A percentile compares a stretch with the other conserved stretches of the same genome.
These are phyloP conservation scores for Buceros bicornis DNA, from an alignment of 2,797 vertebrate species.

Conservation along the genomic window DNA sequence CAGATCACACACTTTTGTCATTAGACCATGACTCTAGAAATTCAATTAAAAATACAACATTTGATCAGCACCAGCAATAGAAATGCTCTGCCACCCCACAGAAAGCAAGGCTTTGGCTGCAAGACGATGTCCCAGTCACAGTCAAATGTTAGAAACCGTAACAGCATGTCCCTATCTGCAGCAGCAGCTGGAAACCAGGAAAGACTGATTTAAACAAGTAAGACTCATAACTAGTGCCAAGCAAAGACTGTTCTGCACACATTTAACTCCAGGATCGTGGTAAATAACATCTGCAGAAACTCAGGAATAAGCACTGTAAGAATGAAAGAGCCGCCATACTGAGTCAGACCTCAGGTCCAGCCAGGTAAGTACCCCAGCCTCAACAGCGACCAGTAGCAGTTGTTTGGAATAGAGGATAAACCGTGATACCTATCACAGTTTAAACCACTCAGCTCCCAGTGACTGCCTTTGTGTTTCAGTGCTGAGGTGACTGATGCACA, in stretches of 20 bases:
- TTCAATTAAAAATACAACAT: constrained; percentile 10
- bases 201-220: not conserved
- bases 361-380: not conserved
- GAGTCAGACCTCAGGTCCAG: not conserved
- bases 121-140: not conserved
- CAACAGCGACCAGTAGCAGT: not conserved
- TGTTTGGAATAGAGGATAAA: not conserved
- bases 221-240: not conserved
- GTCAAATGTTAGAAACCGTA: not conserved
- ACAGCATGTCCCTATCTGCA: not conserved
- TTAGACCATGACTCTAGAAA: not conserved
- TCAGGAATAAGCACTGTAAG: not conserved
- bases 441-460: not conserved
- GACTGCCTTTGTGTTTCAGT: not conserved
- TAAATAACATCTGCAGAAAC: not conserved
- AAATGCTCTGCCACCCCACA: not conserved
- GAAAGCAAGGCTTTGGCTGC: constrained; percentile 10
- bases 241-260: not conserved
- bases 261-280: not conserved
- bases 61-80: not conserved
- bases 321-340: not conserved
- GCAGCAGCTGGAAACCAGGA: not conserved
- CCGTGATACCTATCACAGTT: not conserved
- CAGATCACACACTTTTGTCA: not conserved
- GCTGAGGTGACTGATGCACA: not conserved